Base-by-base conservation (phyloP, 2,888 invertebrate species). In the Meteorus colon region DNA sequence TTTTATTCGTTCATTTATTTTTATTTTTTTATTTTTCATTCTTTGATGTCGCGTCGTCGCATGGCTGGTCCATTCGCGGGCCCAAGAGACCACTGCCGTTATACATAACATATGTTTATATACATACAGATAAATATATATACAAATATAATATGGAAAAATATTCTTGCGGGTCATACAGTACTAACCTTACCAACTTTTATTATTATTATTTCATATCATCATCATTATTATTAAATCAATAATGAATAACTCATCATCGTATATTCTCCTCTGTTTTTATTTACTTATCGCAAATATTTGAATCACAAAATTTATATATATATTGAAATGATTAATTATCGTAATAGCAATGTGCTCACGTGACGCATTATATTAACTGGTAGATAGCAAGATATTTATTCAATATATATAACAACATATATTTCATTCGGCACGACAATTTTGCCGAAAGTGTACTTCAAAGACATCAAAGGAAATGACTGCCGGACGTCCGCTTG, bases 371-470 rank as follows among this genome's bases (percentile, higher is more conserved):
- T 55, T 55, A 24, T 19, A 55, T 55, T 55, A 55, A 55, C 55
- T 55, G 19, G n/a, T 55, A n/a, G 19, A 10, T 55, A 8, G 55
- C 34, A 6, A 19, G 12, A 37, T 65, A 37, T 19, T 37, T 65
- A 19, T 37, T 65, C 19, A 4, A 65, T 37, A 67, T n/a, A 73
- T 14, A 34, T 48, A 59, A 37, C 37, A 41, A 41, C 59, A 84
- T 81, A 85, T 89, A 89, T 89, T 87, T 89, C 88, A 88, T 88
- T 88, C 87, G 86, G 78, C 86, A 84, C 84, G 82, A 83, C 84
- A 85, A 85, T 81, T 81, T 74, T 29, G 24, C 55, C 66, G 34
- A 68, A 59, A 69, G 81, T 71, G 75, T 75, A 55, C 78, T 81
- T 86, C 83, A 83, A 84, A 86, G 84, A 86, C 86, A 79, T 87